Evolutionary conservation across 2,113 vertebrate species (phyloP).

Genomic region (Elachura formosa): DNA sequence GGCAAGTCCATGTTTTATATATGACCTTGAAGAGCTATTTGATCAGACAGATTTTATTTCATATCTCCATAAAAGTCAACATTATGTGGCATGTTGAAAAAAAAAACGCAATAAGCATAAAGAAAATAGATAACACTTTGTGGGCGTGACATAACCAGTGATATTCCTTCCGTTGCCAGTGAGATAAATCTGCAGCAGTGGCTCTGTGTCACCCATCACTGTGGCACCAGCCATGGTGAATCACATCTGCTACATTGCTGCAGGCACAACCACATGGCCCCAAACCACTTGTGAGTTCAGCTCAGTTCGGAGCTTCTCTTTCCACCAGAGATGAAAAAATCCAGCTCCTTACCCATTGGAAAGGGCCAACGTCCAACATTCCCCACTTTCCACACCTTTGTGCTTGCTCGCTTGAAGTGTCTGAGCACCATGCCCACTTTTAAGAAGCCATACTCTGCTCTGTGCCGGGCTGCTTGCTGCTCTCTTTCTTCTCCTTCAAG

Average conservation of each 20-base stretch:
- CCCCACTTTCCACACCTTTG: rapidly evolving
- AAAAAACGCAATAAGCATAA: neutral
- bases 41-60: neutral
- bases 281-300: neutral
- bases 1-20: neutral
- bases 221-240: neutral
- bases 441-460: neutral
- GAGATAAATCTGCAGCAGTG: neutral
- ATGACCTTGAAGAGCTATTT: neutral
- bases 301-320: neutral
- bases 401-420: neutral
- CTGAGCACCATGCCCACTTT: rapidly evolving
- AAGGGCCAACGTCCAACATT: rapidly evolving
- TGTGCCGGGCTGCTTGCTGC: neutral
- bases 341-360: neutral
- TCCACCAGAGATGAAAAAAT: neutral
- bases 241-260: neutral
- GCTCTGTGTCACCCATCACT: rapidly evolving
- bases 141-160: neutral
- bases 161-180: neutral
- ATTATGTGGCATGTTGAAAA: neutral
- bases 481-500: neutral
- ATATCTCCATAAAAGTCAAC: neutral
- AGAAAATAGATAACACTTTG: neutral
- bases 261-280: rapidly evolving